Conservation (phyloP, 2,888 invertebrate genomes). For the Chrysina gloriosa region DNA sequence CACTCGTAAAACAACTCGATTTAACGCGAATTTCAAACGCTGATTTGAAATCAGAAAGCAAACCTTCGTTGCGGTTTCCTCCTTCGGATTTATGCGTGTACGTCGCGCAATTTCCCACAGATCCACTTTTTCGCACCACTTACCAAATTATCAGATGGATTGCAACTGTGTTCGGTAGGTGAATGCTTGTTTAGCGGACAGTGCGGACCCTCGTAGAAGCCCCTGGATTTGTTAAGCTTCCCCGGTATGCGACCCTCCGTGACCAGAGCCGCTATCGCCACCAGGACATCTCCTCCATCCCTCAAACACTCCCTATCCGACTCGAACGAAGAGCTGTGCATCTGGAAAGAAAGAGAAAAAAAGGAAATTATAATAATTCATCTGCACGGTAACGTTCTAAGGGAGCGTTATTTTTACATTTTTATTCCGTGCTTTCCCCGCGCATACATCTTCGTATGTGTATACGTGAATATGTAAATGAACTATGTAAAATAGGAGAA, state of each 20-base stretch:
- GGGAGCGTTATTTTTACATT: conserved; percentile 6
- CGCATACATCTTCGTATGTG: background rate
- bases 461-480: conserved; percentile 24
- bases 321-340: conserved; percentile 63
- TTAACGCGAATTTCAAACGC: too few relatives aligned
- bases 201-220: conserved; percentile 78
- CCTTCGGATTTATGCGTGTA: too few relatives aligned
- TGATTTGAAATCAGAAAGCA: too few relatives aligned
- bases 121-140: too few relatives aligned
- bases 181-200: conserved; percentile 65
- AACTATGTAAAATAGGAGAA: conserved; percentile 2
- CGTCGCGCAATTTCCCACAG: too few relatives aligned
- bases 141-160: conserved; percentile 68
- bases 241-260: conserved; percentile 63
- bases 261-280: conserved; percentile 62
- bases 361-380: background rate
- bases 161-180: conserved; percentile 66
- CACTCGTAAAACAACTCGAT: too few relatives aligned
- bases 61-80: too few relatives aligned
- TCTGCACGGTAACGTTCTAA: background rate
- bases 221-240: conserved; percentile 59
- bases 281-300: conserved; percentile 60
- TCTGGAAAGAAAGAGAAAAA: conserved; percentile 57
- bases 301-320: conserved; percentile 50
- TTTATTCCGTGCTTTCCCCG: conserved; percentile 2